Evolutionary conservation across 2,888 invertebrate genomes (phyloP).

Genomic region (Limnephilus rhombicus): DNA sequence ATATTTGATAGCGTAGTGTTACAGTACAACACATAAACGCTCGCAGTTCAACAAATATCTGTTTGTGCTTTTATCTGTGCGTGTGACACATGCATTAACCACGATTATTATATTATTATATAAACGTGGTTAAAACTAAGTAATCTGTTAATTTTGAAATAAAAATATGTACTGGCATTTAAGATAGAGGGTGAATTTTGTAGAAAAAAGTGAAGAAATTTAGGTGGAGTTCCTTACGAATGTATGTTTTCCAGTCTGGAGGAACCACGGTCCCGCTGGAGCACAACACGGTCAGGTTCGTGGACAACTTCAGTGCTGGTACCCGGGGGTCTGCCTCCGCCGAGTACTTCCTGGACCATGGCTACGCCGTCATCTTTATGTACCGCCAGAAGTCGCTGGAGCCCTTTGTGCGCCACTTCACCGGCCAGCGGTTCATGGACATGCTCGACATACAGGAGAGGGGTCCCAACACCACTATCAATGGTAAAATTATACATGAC

Average conservation of each 20-base stretch:
- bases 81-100: too few relatives aligned
- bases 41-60: too few relatives aligned
- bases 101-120: too few relatives aligned
- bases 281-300: conserved; percentile 97
- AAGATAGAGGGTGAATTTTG: too few relatives aligned
- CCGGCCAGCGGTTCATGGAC: conserved; percentile 86
- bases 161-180: too few relatives aligned
- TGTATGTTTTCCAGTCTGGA: conserved; percentile 84
- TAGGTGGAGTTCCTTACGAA: not conserved
- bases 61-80: too few relatives aligned
- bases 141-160: too few relatives aligned
- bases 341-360: conserved; percentile 93
- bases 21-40: too few relatives aligned
- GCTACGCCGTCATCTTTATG: conserved; percentile 96
- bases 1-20: too few relatives aligned
- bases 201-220: too few relatives aligned
- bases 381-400: conserved; percentile 92
- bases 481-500: conserved; percentile 73
- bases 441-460: conserved; percentile 84
- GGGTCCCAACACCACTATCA: conserved; percentile 81
- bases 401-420: conserved; percentile 94
- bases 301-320: conserved; percentile 99
- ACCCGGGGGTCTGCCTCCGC: conserved; percentile 96
- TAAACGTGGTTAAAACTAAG: too few relatives aligned
- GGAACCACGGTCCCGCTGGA: conserved; percentile 98